Evolutionary conservation across 2,888 invertebrate genomes (phyloP).

Genomic region (Lasioglossum lativentre): DNA sequence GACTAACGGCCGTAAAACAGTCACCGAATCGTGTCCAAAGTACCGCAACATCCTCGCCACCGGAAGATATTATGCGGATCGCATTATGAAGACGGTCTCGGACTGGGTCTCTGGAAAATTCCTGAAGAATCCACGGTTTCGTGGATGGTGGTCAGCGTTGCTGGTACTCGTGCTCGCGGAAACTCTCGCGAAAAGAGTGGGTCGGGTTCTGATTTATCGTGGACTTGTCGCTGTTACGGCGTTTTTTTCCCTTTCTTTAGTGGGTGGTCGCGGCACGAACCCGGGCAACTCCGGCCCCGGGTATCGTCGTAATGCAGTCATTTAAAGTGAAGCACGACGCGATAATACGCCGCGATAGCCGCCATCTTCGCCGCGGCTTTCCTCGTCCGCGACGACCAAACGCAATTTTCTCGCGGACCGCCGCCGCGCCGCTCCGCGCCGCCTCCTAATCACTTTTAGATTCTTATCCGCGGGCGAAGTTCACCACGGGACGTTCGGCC

Average conservation of each 20-base stretch:
- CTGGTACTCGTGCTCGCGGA: constrained; percentile 16
- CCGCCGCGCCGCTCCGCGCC: constrained; percentile 27
- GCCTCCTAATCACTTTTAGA: constrained; percentile 49
- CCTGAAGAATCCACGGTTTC: constrained; percentile 2
- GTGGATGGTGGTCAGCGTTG: neutral
- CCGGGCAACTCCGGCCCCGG: constrained; percentile 30
- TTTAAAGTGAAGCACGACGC: constrained; percentile 67
- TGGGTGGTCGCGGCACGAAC: neutral
- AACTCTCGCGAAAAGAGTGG: constrained; percentile 45
- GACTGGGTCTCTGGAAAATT: neutral
- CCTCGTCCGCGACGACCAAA: constrained; percentile 30
- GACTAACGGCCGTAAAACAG: constrained; percentile 33
- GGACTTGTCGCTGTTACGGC: constrained; percentile 43
- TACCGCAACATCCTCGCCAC: constrained; percentile 14
- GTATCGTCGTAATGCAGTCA: constrained; percentile 66
- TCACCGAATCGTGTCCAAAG: constrained; percentile 46
- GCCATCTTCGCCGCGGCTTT: constrained; percentile 33
- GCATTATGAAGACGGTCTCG: neutral
- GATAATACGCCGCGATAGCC: constrained; percentile 67
- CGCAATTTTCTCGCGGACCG: constrained; percentile 43
- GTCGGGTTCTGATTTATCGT: constrained; percentile 55
- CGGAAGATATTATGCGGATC: constrained; percentile 1
- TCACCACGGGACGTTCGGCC: constrained; percentile 36
- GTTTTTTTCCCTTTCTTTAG: constrained; percentile 4
- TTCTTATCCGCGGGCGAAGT: constrained; percentile 60